Evolutionary conservation across 1,140 invertebrate genomes (phyloP), one percentile per base, ranked within the genome.

Genomic region (Cydia splendana): DNA sequence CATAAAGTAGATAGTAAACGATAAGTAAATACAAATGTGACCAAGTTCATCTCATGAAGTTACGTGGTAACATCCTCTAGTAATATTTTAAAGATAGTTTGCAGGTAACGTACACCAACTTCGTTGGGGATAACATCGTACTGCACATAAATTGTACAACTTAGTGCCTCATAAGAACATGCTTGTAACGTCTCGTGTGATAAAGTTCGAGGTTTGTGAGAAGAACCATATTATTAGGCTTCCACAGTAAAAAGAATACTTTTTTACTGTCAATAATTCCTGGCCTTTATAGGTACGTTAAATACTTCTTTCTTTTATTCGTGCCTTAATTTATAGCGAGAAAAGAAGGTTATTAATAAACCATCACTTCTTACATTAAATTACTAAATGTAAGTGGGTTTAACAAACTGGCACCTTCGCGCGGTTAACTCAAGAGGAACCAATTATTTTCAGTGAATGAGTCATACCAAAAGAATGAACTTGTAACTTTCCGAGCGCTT

Each of bases 91-190:
- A 42, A 45, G 15, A 71, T 18, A 71, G 34, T 38, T 42, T 42
- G 67, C 18, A 62, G 57, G 20, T 24, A 24, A 5, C 9, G 67
- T 71, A 34, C 28, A n/a, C 65, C 13, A n/a, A 69, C 18, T 42
- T 71, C 34, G 34, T 71, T 5, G 65, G 5, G 28, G 20, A 62
- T 62, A 62, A 62, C n/a, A 24, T 62, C 10, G 57, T 12, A n/a
- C 57, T 62, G 57, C 18, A 62, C 57, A 24, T 71, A 38, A 71
- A 71, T 42, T 71, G 34, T 18, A 71, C n/a, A 71, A 45, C 34
- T n/a, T 69, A 69, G 15, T 34, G 15, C 65, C 65, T 69, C 30
- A 34, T 71, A 71, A 71, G 34, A 38, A 71, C 34, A 42, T 30
- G 38, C 34, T 13, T 18, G 67, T 42, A 71, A 71, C 30, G 34